Evolutionary conservation across 2,797 vertebrate species (phyloP).

Genomic region (Apodemus agrarius): DNA sequence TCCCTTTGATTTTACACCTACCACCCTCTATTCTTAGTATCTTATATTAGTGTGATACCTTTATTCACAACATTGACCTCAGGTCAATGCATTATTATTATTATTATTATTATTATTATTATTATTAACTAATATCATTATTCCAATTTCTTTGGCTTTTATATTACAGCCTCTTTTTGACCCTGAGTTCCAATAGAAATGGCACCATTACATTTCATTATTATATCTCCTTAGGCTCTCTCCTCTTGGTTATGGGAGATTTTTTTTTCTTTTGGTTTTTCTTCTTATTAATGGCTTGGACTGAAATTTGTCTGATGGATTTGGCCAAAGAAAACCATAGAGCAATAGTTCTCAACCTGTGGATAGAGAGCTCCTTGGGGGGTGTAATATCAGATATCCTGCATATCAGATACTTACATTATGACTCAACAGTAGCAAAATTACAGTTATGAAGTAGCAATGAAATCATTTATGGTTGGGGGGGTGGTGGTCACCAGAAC

Average conservation of each 20-base stretch:
- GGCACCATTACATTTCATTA: neutral
- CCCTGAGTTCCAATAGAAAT: neutral
- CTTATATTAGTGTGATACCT: neutral
- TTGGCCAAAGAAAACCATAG: neutral
- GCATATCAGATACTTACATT: neutral
- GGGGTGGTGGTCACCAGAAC: too few relatives aligned
- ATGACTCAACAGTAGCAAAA: neutral
- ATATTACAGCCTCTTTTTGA: neutral
- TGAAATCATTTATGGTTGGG: neutral
- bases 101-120: neutral
- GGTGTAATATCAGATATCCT: too few relatives aligned
- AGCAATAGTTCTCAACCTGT: neutral
- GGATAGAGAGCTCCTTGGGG: fast-evolving
- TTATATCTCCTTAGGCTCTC: neutral
- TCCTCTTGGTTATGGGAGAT: neutral
- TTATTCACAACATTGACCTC: neutral
- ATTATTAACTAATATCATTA: neutral
- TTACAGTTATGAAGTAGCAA: neutral
- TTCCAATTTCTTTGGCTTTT: neutral
- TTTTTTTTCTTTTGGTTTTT: neutral
- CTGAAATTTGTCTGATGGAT: neutral
- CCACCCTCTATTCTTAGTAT: neutral
- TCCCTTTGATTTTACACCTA: neutral
- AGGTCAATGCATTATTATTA: neutral
- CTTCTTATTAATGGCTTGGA: constrained; percentile 2